Evolutionary conservation across 1,140 invertebrate genomes (phyloP).

Genomic region (Scaptodrosophila lebanonensis): DNA sequence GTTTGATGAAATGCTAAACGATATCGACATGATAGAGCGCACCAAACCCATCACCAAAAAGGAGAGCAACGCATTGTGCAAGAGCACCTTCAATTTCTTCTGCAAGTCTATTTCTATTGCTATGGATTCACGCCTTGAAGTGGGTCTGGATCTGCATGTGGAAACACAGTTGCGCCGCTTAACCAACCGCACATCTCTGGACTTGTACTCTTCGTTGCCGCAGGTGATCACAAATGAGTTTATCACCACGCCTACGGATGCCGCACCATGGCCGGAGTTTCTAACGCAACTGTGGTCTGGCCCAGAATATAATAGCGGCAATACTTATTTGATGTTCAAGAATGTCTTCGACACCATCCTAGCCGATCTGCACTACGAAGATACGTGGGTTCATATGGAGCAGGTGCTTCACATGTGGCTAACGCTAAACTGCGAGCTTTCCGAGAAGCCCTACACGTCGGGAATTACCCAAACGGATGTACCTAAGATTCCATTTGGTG

Average conservation of each 20-base stretch:
- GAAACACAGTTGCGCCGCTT: constrained; percentile 85
- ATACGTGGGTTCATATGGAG: constrained; percentile 84
- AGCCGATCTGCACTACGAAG: constrained; percentile 79
- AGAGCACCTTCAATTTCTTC: constrained; percentile 68
- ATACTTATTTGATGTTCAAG: constrained; percentile 81
- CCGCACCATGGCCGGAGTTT: constrained; percentile 77
- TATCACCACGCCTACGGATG: constrained; percentile 66
- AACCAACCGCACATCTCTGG: constrained; percentile 78
- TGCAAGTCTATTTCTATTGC: constrained; percentile 82
- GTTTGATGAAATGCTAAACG: constrained; percentile 83
- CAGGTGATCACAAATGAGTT: constrained; percentile 76
- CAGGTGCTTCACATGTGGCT: constrained; percentile 90
- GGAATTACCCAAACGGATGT: constrained; percentile 81
- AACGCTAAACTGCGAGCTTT: constrained; percentile 83
- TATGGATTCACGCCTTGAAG: constrained; percentile 87
- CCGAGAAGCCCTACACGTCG: constrained; percentile 76
- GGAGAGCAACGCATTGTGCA: constrained; percentile 58
- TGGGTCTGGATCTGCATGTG: constrained; percentile 84
- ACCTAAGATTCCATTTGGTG: constrained; percentile 85
- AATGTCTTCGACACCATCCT: constrained; percentile 85
- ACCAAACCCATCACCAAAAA: constrained; percentile 78
- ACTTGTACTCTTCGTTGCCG: constrained; percentile 77
- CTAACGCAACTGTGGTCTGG: constrained; percentile 73
- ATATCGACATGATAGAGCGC: constrained; percentile 82
- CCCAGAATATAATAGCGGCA: constrained; percentile 61